Base-by-base conservation (phyloP, 1,140 invertebrate species). In the Papilio machaon region DNA sequence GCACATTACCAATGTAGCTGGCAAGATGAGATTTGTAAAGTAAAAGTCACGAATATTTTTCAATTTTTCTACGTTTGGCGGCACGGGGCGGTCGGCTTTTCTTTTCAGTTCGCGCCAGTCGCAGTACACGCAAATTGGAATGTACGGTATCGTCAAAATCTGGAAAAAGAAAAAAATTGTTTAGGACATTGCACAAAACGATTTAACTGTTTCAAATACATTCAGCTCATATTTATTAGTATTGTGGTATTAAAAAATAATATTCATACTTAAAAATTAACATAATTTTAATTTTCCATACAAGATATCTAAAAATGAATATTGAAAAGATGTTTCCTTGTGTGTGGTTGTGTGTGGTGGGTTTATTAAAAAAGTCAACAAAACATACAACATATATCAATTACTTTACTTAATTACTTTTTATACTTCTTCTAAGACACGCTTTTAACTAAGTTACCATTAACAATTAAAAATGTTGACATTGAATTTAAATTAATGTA, bases 1-100 rank as follows among this genome's bases (percentile, higher is more conserved):
- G 58, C 38, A 77, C 9, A n/a, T 89, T 88, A 92, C 91, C 38
- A 84, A 78, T 60, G 90, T 91, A 17, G 85, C 82, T 1, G 91
- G 91, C 2, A 90, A 75, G 15, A 92, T 81, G 35, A 92, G 82
- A 73, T 85, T 90, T 38, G 87, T 88, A 81, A 91, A 92, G 47
- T 83, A 77, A 58, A 91, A 84, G 64, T 83, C 82, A 70, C 90
- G 84, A 73, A 86, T 70, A 82, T 87, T 78, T 76, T 88, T 91
- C 11, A 92, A 82, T 38, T 82, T 73, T 82, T 83, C 85, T 17
- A 90, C 84, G 38, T 89, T 83, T 9, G 79, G 30, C 23, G 30
- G 17, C 54, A 58, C 17, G 54, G 54, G 75, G 35, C 60, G 64
- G 10, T 80, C 38, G 6, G 7, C 79, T 74, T 87, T 81, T 9